A percentile compares a stretch with the other conserved stretches of the same genome.
phyloP scores from a whole-genome alignment of 2,888 invertebrate genomes.

The Oasisia sp. region DNA sequence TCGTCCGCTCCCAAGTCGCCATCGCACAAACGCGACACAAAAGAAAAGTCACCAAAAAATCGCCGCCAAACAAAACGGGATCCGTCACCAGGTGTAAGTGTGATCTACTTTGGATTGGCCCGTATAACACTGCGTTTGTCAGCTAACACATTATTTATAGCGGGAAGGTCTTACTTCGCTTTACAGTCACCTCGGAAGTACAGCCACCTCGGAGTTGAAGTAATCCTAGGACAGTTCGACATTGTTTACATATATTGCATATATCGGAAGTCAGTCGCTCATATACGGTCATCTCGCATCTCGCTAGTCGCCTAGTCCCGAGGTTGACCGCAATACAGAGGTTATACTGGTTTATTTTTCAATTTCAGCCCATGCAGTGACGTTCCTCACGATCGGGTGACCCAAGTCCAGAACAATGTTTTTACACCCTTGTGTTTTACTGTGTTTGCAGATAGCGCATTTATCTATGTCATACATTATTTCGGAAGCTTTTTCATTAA shows the following conservation, averaged over 20 bases:
- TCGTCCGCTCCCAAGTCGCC: conserved; percentile 6
- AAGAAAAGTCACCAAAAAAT: background rate
- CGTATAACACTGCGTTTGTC: background rate
- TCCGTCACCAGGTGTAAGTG: background rate
- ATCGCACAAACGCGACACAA: background rate
- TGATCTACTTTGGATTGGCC: background rate
- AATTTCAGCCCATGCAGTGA: too few species aligned
- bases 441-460: background rate
- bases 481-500: background rate
- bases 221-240: too few species aligned
- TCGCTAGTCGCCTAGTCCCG: too few species aligned
- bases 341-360: too few species aligned
- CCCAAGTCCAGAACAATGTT: background rate
- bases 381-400: too few species aligned
- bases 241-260: too few species aligned
- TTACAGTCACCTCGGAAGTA: too few species aligned
- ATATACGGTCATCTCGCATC: too few species aligned
- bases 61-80: conserved; percentile 13
- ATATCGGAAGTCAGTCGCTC: too few species aligned
- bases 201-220: too few species aligned
- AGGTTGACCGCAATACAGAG: too few species aligned
- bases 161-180: background rate
- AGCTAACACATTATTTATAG: background rate
- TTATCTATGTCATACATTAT: background rate
- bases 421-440: background rate